These are phyloP conservation scores for Cichlasoma orientale DNA, from an alignment of 2,797 vertebrate species.

Conservation along the genomic window DNA sequence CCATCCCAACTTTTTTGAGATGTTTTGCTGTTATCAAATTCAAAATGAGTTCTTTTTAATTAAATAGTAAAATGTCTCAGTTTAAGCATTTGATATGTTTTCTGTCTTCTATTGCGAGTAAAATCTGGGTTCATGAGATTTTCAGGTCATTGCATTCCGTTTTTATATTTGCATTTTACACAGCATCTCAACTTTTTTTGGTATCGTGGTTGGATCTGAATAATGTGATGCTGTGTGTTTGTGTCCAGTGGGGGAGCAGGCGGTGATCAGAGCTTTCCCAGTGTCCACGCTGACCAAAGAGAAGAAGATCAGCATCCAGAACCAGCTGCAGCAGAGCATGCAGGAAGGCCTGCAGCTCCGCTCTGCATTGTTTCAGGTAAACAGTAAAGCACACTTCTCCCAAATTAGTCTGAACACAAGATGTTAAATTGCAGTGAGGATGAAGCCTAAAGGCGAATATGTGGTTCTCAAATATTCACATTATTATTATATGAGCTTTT, in stretches of 20 bases:
- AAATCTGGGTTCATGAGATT: not conserved
- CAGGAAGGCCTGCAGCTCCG: constrained; percentile 96
- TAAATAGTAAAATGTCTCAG: too few relatives aligned
- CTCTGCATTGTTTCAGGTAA: constrained; percentile 95
- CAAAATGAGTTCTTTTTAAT: too few relatives aligned
- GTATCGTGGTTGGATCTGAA: not conserved
- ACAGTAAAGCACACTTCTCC: not conserved
- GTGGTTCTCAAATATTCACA: not conserved
- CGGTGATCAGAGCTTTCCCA: constrained; percentile 93
- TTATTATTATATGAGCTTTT: not conserved
- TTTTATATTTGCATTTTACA: not conserved
- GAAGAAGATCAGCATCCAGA: constrained; percentile 97
- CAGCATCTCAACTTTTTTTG: not conserved
- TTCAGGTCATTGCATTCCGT: not conserved
- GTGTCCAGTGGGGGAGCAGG: constrained; percentile 92
- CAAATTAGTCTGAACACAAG: not conserved
- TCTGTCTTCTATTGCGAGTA: too few relatives aligned
- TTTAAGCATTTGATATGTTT: too few relatives aligned
- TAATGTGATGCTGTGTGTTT: constrained; percentile 1
- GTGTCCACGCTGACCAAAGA: constrained; percentile 95
- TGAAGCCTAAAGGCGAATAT: not conserved
- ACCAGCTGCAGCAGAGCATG: constrained; percentile 95
- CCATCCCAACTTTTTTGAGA: too few relatives aligned
- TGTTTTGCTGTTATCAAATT: too few relatives aligned
- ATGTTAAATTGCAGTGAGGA: not conserved